phyloP scores from a whole-genome alignment of 2,797 vertebrate genomes.

The Brachyrhaphis roseni region DNA sequence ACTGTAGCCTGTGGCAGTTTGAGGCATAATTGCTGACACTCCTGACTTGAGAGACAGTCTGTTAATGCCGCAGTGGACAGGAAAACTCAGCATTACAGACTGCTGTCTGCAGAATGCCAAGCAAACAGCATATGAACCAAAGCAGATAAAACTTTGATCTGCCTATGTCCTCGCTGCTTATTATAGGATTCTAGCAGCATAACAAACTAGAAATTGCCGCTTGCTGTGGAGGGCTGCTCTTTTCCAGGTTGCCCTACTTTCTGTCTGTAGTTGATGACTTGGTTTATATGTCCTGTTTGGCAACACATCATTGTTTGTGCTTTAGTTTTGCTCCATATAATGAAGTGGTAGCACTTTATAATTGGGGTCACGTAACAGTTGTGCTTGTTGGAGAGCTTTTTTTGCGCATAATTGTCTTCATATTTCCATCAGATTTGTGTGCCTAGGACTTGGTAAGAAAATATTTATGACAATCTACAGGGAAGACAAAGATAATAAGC shows the following conservation, averaged over 20 bases:
- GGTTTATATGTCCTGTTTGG: conserved; percentile 66
- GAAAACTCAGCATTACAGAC: conserved; percentile 59
- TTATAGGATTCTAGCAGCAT: conserved; percentile 53
- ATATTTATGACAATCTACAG: conserved; percentile 35
- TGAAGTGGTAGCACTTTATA: conserved; percentile 37
- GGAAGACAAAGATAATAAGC: conserved; percentile 48
- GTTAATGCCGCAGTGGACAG: conserved; percentile 55
- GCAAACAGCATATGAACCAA: conserved; percentile 37
- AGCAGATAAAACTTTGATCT: conserved; percentile 57
- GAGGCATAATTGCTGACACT: conserved; percentile 70
- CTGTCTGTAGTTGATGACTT: conserved; percentile 63
- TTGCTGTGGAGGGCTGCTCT: conserved; percentile 53
- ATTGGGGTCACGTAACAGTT: conserved; percentile 36
- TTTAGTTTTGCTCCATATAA: conserved; percentile 41
- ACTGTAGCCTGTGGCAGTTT: conserved; percentile 66
- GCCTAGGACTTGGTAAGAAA: conserved; percentile 23
- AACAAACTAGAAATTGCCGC: conserved; percentile 58
- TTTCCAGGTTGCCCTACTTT: conserved; percentile 73
- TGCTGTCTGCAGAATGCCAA: conserved; percentile 55
- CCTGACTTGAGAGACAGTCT: conserved; percentile 46
- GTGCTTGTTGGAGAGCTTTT: conserved; percentile 28
- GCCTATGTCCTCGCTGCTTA: conserved; percentile 54
- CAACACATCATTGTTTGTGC: conserved; percentile 50
- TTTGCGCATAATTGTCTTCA: conserved; percentile 43
- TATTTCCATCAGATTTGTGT: conserved; percentile 32